These are phyloP conservation scores for Laothoe populi DNA, from an alignment of 2,888 invertebrate species.

Conservation along the genomic window DNA sequence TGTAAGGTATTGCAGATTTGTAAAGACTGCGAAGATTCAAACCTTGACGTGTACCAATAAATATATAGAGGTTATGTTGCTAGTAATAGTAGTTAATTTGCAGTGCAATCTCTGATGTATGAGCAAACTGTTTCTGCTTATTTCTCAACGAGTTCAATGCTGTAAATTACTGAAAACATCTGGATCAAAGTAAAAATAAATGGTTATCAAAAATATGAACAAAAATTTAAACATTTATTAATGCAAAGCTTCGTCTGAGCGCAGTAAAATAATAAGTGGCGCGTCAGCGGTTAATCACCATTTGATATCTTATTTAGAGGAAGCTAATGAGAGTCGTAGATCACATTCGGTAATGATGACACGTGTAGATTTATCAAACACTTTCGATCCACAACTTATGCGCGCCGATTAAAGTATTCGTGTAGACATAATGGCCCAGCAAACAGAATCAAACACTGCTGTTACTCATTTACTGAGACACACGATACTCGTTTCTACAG, in stretches of 20 bases:
- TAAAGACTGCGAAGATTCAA: constrained; percentile 3
- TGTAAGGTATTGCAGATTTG: constrained; percentile 14
- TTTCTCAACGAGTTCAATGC: neutral
- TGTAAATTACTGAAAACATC: neutral
- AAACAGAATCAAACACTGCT: constrained; percentile 69
- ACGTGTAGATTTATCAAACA: constrained; percentile 77
- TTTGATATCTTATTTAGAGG: constrained; percentile 80
- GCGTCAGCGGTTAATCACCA: constrained; percentile 70
- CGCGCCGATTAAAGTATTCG: constrained; percentile 71
- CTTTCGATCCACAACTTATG: constrained; percentile 79
- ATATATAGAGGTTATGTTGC: constrained; percentile 11
- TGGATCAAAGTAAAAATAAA: neutral
- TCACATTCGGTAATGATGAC: constrained; percentile 81
- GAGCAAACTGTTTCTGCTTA: neutral
- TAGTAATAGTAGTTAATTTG: too few species aligned
- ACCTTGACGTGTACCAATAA: constrained; percentile 3
- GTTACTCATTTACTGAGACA: constrained; percentile 54
- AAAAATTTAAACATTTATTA: neutral
- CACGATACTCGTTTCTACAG: neutral
- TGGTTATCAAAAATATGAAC: neutral
- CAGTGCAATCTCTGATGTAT: constrained; percentile 9
- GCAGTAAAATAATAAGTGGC: constrained; percentile 78
- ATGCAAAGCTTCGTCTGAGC: constrained; percentile 54
- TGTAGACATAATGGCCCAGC: constrained; percentile 79
- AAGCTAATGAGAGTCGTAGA: constrained; percentile 80